phyloP scores from a whole-genome alignment of 2,797 vertebrate genomes.

The Onychomys arenicola region DNA sequence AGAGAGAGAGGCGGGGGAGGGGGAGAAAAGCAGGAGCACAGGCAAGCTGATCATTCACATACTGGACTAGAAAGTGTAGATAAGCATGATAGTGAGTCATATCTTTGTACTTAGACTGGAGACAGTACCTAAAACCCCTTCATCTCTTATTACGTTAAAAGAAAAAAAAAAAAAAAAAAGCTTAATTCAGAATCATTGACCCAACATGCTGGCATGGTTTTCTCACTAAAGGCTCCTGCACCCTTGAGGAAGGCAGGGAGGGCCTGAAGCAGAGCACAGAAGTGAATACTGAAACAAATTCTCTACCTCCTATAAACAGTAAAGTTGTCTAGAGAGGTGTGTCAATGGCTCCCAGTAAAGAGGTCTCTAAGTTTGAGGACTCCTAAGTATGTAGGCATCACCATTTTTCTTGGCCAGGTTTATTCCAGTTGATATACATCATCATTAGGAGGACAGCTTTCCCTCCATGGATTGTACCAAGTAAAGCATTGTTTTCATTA shows the following conservation, averaged over 20 bases:
- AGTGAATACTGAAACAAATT: background rate
- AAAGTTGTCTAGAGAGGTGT: no score
- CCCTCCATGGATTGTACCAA: rapidly evolving
- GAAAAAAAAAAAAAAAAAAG: background rate
- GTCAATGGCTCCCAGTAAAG: background rate
- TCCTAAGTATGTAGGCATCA: background rate
- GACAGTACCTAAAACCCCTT: rapidly evolving
- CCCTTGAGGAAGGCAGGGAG: background rate
- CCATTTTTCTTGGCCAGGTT: background rate
- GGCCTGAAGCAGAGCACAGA: background rate
- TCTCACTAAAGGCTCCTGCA: background rate
- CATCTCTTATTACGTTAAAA: no score
- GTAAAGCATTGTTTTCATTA: background rate
- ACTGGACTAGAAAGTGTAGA: background rate
- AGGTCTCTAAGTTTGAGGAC: background rate
- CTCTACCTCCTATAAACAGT: rapidly evolving
- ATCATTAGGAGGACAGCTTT: rapidly evolving
- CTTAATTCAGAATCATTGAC: background rate
- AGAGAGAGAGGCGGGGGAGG: no score
- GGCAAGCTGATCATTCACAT: background rate
- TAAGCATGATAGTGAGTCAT: background rate
- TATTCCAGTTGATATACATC: background rate
- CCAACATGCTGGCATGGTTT: rapidly evolving
- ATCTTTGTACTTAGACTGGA: background rate
- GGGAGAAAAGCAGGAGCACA: background rate